Evolutionary conservation across 2,797 vertebrate species (phyloP), one percentile per base, ranked within the genome.

Genomic region (Pelodytes ibericus): DNA sequence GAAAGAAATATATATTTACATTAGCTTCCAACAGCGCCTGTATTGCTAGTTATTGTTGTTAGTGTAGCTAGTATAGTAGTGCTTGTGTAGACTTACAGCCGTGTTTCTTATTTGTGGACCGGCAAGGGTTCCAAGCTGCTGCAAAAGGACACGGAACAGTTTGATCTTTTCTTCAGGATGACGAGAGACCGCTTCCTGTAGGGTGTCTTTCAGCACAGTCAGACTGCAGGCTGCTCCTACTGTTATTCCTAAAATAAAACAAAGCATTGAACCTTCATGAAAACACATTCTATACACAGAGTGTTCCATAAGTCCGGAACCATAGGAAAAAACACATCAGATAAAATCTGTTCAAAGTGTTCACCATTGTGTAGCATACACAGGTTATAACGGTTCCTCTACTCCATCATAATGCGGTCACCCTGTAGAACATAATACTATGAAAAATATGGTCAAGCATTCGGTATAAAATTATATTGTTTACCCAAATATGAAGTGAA

Each of bases 81-180:
- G 2, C 36, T 15, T 56, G 11, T 24, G n/a, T 29, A 44, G 61
- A 88, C 95, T 13, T 84, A 97, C 96, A 0, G 95, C 95, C 60
- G 96, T 87, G 0, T 97, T 98, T 51, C 93, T 92, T 84, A 96
- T 95, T 91, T 97, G 96, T 74, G 90, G 89, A 77, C 93, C 92
- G 0, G 90, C 95, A 71, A 98, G 82, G 59, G 87, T 89, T 57
- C 76, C 79, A 79, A 97, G 86, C 33, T 96, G 95, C 58, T 91
- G 84, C 76, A 92, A 79, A 47, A 98, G 85, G 20, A 94, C 93
- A 61, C 7, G 58, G 84, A 93, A 93, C 4, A 92, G 82, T 71
- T 90, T 92, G 0, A 89, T 93, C 82, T 94, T 92, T 82, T 95
- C 94, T 60, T 80, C 75, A 0, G 89, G 86, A 13, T 92, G 80